These are phyloP conservation scores for Hirtodrosophila histrioides DNA, from an alignment of 2,888 invertebrate genomes.

Conservation along the genomic window DNA sequence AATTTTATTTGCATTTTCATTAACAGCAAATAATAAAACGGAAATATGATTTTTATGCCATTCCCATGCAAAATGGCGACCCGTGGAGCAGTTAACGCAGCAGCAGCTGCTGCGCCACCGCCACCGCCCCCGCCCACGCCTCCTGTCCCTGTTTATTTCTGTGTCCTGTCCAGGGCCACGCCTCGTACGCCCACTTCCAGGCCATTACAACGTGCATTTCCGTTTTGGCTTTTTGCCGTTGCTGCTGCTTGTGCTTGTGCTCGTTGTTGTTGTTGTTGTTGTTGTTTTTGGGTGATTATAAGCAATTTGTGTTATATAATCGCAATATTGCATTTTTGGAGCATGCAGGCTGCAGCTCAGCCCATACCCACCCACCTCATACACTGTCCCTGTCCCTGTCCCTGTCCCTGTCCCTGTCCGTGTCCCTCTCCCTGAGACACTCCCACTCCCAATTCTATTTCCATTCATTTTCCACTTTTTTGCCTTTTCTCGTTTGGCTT, in stretches of 20 bases:
- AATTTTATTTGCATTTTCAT: constrained; percentile 77
- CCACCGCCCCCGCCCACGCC: neutral
- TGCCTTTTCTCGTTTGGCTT: constrained; percentile 64
- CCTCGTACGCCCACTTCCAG: constrained; percentile 58
- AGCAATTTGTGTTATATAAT: constrained; percentile 76
- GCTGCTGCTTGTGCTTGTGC: neutral
- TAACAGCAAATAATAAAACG: constrained; percentile 77
- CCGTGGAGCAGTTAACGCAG: constrained; percentile 44
- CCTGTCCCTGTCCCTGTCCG: too few species aligned
- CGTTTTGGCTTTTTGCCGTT: constrained; percentile 51
- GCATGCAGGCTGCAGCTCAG: constrained; percentile 23
- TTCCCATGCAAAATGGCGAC: constrained; percentile 57
- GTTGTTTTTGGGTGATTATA: constrained; percentile 66
- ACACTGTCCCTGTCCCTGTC: too few species aligned
- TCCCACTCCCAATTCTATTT: constrained; percentile 1
- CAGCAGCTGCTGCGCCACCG: constrained; percentile 31
- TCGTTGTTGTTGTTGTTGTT: constrained; percentile 15
- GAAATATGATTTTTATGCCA: constrained; percentile 77
- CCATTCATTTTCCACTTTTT: constrained; percentile 47
- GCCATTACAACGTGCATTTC: constrained; percentile 75
- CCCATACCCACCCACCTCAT: neutral
- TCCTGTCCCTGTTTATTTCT: neutral
- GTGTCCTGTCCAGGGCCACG: constrained; percentile 12
- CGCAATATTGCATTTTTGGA: constrained; percentile 74
- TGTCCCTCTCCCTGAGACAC: too few species aligned